Evolutionary conservation across 2,113 vertebrate genomes (phyloP), one percentile per base, ranked within the genome.

Genomic region (Halichoeres trimaculatus): DNA sequence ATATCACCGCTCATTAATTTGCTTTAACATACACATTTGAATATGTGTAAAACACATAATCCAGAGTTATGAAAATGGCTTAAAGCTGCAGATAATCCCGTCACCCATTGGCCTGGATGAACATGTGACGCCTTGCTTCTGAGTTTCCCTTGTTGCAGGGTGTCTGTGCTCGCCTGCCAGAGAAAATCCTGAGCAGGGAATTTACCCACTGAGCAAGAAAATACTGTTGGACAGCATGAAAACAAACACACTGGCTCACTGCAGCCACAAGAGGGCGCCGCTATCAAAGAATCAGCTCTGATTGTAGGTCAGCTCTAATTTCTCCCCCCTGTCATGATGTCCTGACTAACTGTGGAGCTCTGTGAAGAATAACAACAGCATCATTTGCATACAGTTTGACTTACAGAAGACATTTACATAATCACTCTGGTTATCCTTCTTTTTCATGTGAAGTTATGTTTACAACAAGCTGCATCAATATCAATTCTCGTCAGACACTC

Each of bases 211-310:
- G 60, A 75, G 78, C 52, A 77, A 83, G 72, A 70, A 75, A 53
- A 80, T 38, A 57, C 53, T 80, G 79, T 73, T 52, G 41, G 68
- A 16, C 76, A 71, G 77, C 64, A 81, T 84, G 85, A 90, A 89
- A 88, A 91, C 86, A 89, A 89, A 81, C 53, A 69, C 78, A 73
- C 50, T 3, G 54, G 10, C 75, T 57, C 47, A 2, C 10, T 10
- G 51, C 1, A 12, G 60, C 90, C 91, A 86, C 86, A 55, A 59
- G 90, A 86, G 86, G 87, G 79, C 34, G 78, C 79, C 80, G 80
- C 61, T 64, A 23, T 40, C 73, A 78, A 76, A 83, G 69, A 43
- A 70, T 73, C 35, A 9, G 61, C 73, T 51, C 60, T 55, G 73
- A 75, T 78, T 60, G 81, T 65, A 63, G 87, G 81, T 83, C 81